These are phyloP conservation scores for Cyclargus thomasi DNA, from an alignment of 1,140 invertebrate species.

Conservation along the genomic window DNA sequence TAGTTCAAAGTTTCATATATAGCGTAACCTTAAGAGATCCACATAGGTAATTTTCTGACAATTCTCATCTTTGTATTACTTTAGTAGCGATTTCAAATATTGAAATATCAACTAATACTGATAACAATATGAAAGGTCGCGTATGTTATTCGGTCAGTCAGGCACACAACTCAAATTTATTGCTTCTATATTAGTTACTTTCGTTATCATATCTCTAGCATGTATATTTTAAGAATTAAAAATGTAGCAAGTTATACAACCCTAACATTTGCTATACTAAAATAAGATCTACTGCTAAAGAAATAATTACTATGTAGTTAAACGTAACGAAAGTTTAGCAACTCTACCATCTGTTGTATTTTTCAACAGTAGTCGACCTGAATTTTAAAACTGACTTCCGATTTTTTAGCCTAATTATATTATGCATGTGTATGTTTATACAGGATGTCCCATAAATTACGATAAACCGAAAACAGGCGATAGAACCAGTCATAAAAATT, in stretches of 20 bases:
- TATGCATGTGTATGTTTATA: slow-evolving; percentile 23
- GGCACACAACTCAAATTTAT: background rate
- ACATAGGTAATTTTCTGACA: background rate
- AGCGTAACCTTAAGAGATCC: background rate
- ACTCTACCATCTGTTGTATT: slow-evolving; percentile 25
- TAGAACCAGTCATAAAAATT: no score
- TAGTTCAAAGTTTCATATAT: background rate
- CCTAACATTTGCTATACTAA: background rate
- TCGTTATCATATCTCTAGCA: background rate
- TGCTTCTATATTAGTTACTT: slow-evolving; percentile 4
- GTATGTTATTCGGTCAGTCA: slow-evolving; percentile 11
- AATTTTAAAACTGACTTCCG: slow-evolving; percentile 36
- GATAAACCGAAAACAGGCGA: no score
- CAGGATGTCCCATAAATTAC: no score
- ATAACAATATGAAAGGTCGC: slow-evolving; percentile 1
- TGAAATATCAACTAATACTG: background rate
- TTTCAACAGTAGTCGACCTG: slow-evolving; percentile 31
- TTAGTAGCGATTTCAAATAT: no score
- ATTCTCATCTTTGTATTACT: no score
- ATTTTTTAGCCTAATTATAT: slow-evolving; percentile 33
- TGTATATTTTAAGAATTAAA: background rate
- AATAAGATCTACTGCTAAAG: background rate
- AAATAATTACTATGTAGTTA: background rate
- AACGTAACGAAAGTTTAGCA: background rate
- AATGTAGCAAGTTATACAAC: background rate